phyloP scores from a whole-genome alignment of 2,113 vertebrate genomes.

The Prochilodus magdalenae region DNA sequence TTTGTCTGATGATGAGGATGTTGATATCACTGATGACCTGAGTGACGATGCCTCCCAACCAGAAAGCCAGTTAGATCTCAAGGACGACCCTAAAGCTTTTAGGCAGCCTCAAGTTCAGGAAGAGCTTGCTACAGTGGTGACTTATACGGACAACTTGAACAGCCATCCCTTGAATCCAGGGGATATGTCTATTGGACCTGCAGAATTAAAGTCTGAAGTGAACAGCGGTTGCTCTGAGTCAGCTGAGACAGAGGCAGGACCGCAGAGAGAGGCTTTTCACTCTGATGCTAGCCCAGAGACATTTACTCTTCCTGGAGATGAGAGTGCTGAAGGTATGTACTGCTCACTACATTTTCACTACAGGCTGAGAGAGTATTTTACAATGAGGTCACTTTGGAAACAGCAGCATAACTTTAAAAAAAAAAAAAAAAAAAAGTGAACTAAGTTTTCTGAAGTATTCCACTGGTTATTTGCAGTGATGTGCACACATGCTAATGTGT shows the following conservation, averaged over 20 bases:
- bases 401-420: too few species aligned
- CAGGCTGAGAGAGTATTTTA: not conserved
- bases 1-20: constrained; percentile 93
- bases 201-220: not conserved
- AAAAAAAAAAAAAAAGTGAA: too few species aligned
- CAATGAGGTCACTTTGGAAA: too few species aligned
- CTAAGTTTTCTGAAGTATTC: too few species aligned
- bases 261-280: constrained; percentile 16
- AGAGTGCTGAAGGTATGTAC: constrained; percentile 37
- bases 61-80: constrained; percentile 20
- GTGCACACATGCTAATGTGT: too few species aligned
- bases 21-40: constrained; percentile 92
- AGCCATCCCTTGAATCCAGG: not conserved
- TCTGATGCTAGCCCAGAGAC: constrained; percentile 28
- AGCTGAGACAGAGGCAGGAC: constrained; percentile 24
- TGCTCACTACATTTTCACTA: not conserved
- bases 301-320: constrained; percentile 7
- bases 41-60: constrained; percentile 54
- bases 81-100: not conserved
- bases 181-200: not conserved
- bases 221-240: not conserved
- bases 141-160: not conserved
- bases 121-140: not conserved
- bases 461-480: too few species aligned
- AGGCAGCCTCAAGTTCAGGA: constrained; percentile 26